Evolutionary conservation across 2,797 vertebrate genomes (phyloP).

Genomic region (Falco berigora): DNA sequence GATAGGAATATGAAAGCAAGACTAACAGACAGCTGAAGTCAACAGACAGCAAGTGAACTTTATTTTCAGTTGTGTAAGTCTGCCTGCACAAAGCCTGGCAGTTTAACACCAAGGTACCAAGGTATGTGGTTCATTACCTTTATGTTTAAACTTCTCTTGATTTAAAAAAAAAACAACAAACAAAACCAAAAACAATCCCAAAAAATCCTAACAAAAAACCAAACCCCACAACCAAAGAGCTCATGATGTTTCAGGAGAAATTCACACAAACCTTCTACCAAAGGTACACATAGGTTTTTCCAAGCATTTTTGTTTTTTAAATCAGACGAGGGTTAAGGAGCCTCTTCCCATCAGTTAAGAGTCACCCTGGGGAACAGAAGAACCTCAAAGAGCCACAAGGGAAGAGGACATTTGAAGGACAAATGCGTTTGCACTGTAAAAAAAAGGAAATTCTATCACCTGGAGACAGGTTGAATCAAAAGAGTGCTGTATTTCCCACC

Average conservation of each 20-base stretch:
- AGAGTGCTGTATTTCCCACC: constrained; percentile 33
- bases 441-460: constrained; percentile 34
- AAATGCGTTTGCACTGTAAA: neutral
- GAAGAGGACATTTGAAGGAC: neutral
- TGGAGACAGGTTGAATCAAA: constrained; percentile 34
- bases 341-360: neutral
- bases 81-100: neutral
- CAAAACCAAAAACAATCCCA: too few relatives aligned
- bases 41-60: neutral
- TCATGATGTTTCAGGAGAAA: neutral
- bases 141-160: neutral
- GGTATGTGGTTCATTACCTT: neutral
- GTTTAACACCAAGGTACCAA: neutral
- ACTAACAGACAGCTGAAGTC: neutral
- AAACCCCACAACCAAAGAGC: neutral
- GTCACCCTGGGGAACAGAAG: neutral
- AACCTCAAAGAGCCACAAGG: neutral
- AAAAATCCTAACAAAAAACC: neutral
- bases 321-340: neutral
- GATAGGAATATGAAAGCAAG: neutral
- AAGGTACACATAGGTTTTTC: neutral
- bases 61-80: neutral
- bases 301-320: neutral
- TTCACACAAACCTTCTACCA: neutral
- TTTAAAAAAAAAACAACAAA: neutral